Percentiles rank a stretch among this genome's conserved stretches.
Evolutionary conservation across 2,888 invertebrate genomes (phyloP).

Genomic region (Drosophila ustulata): DNA sequence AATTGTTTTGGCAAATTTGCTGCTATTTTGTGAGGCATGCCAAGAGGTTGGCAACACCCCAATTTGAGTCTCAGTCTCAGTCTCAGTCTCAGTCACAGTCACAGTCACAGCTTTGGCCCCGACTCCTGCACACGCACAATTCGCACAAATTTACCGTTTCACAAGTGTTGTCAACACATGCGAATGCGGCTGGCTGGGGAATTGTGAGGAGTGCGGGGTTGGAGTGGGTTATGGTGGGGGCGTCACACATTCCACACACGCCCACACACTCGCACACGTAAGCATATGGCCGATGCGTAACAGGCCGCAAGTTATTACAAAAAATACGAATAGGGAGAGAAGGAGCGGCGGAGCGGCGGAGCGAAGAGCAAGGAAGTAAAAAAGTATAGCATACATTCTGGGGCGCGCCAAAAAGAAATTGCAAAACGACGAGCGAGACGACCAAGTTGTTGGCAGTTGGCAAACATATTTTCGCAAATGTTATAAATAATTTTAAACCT

Average conservation of each 20-base stretch:
- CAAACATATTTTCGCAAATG: conserved; percentile 77
- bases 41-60: conserved; percentile 54
- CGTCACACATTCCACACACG: conserved; percentile 45
- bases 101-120: background rate
- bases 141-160: conserved; percentile 79
- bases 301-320: conserved; percentile 78
- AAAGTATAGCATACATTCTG: conserved; percentile 53
- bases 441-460: conserved; percentile 58
- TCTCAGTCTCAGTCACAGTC: background rate
- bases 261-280: conserved; percentile 24
- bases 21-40: conserved; percentile 71
- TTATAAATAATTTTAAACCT: conserved; percentile 82
- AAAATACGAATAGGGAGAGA: conserved; percentile 5
- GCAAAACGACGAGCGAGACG: conserved; percentile 43
- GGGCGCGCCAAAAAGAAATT: conserved; percentile 57
- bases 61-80: conserved; percentile 16
- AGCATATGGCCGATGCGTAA: conserved; percentile 62
- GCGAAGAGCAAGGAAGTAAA: conserved; percentile 10
- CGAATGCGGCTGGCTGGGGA: conserved; percentile 50
- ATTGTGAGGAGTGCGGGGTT: background rate
- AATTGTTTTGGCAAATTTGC: conserved; percentile 83
- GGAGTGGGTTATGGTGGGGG: conserved; percentile 7
- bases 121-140: conserved; percentile 58
- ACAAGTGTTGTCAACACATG: conserved; percentile 80
- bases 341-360: background rate